A percentile compares a stretch with the other conserved stretches of the same genome.
These are phyloP conservation scores for Emydocephalus ijimae DNA, from an alignment of 2,113 vertebrate species.

Conservation along the genomic window DNA sequence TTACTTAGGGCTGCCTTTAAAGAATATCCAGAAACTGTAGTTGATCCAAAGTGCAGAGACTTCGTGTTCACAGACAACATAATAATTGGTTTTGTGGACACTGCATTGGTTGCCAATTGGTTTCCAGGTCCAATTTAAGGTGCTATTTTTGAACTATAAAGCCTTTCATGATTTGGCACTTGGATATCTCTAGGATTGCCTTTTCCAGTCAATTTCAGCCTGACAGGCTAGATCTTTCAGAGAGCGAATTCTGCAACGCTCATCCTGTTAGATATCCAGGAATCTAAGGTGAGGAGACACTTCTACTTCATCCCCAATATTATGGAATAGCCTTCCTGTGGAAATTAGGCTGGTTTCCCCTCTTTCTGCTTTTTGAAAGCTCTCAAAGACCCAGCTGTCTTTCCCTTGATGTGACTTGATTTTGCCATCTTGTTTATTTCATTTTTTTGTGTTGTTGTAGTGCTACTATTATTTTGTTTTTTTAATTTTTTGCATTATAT, in stretches of 20 bases:
- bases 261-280: background rate
- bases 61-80: background rate
- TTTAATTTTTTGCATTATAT: background rate
- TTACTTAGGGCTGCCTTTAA: background rate
- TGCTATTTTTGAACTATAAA: background rate
- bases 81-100: background rate
- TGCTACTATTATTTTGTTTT: background rate
- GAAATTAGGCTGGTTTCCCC: background rate
- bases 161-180: background rate
- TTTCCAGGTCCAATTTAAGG: background rate
- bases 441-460: background rate
- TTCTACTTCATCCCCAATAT: background rate
- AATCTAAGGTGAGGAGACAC: background rate
- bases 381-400: background rate
- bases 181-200: background rate
- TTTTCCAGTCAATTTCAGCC: background rate
- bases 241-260: background rate
- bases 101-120: background rate
- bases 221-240: background rate
- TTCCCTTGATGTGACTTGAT: background rate
- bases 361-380: background rate
- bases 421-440: background rate
- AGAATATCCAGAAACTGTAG: background rate
- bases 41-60: background rate
- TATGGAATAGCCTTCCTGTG: background rate